These are phyloP conservation scores for Mesocentrotus franciscanus DNA, from an alignment of 53 echinoderm and acorn worm species.

Conservation along the genomic window DNA sequence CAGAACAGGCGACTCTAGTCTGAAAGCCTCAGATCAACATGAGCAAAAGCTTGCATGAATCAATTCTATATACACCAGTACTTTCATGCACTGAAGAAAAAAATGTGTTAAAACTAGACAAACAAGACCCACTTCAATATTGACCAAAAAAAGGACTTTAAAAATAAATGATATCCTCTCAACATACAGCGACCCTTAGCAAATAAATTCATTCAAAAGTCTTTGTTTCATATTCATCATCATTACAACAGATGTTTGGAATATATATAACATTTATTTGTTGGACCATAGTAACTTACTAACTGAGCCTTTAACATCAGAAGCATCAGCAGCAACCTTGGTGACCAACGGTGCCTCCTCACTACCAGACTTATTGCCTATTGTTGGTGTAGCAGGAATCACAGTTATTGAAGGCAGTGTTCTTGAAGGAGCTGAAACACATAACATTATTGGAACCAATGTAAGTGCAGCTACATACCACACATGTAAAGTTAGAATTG, in stretches of 20 bases:
- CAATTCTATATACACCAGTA: background rate
- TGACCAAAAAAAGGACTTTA: too few species aligned
- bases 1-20: conserved; percentile 67
- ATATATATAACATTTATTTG: background rate
- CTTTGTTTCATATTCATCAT: background rate
- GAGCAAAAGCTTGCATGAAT: background rate
- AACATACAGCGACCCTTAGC: background rate
- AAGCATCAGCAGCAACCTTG: conserved; percentile 44
- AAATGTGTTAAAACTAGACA: background rate
- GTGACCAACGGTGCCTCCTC: conserved; percentile 59
- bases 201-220: background rate
- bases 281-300: conserved; percentile 7
- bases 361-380: background rate
- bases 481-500: too few species aligned
- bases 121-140: background rate
- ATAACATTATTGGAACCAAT: background rate
- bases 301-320: conserved; percentile 26
- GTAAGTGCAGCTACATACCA: background rate
- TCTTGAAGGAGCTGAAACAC: conserved; percentile 41
- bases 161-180: background rate
- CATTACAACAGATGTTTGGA: background rate
- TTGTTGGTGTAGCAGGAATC: conserved; percentile 54
- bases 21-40: conserved; percentile 47
- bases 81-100: background rate
- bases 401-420: conserved; percentile 59